Evolutionary conservation across 2,113 vertebrate genomes (phyloP), one percentile per base, ranked within the genome.

Genomic region (Tupaia chinensis): DNA sequence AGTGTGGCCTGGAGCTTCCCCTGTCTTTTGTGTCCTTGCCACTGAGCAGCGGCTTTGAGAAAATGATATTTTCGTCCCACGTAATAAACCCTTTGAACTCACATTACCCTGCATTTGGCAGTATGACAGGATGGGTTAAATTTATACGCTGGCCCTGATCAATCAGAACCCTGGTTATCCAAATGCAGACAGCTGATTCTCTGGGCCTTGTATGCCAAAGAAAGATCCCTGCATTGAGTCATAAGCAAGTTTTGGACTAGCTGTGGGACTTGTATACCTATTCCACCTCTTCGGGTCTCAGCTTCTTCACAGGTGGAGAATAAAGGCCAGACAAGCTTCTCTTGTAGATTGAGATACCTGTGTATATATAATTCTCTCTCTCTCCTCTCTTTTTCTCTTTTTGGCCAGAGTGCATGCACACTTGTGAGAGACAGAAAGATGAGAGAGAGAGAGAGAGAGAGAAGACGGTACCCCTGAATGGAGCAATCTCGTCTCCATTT

Each of bases 31-130:
- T 20, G 14, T 89, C 65, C 68, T 68, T 14, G 44, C 68, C 56
- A 34, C n/a, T 6, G 44, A 76, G 78, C 44, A 79, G 69, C 68
- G 72, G 78, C 82, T 73, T 58, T 81, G 79, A 89, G 90, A 32
- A 91, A 32, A 56, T 5, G 78, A 66, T n/a, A 61, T 77, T 87
- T 34, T 68, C 20, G 61, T 88, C 87, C 68, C 78, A 58, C 23
- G 60, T 34, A 69, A 94, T 13, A 85, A 92, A 20, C 34, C 54
- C 10, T 58, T 65, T 81, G 92, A 93, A 73, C 53, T 92, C 74
- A 20, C 32, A 34, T 68, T 70, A 68, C 23, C 44, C 63, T 82
- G 87, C 56, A 34, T 34, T 77, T 63, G 69, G 73, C 86, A 80
- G 73, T 29, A 23, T 17, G 87, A 87, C 63, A 56, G 29, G 44